Percentiles rank a stretch among this genome's conserved stretches.
phyloP scores from a whole-genome alignment of 2,888 invertebrate genomes.

The Melanostoma mellinum region DNA sequence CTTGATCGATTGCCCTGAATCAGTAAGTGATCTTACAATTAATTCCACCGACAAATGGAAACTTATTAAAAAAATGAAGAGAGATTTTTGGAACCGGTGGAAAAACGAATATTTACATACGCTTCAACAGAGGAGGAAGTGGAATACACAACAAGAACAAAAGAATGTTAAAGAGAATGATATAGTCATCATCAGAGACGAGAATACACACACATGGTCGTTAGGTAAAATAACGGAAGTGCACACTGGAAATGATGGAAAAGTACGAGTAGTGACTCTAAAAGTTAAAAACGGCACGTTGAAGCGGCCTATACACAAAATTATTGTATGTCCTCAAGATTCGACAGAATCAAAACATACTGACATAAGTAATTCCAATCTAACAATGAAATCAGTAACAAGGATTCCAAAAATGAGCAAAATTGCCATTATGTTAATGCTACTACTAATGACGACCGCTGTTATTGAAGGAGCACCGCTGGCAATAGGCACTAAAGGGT shows the following conservation, averaged over 20 bases:
- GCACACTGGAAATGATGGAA: neutral
- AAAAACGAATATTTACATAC: too few species aligned
- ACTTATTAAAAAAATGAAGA: neutral
- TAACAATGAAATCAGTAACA: too few species aligned
- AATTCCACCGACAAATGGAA: neutral
- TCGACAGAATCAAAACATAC: neutral
- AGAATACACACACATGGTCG: neutral
- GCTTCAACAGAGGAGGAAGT: too few species aligned
- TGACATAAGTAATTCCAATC: too few species aligned
- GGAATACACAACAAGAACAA: too few species aligned
- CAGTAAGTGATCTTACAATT: neutral
- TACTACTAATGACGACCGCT: conserved; percentile 1
- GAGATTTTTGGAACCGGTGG: too few species aligned
- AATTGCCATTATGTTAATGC: conserved; percentile 6
- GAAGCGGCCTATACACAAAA: too few species aligned
- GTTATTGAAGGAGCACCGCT: neutral
- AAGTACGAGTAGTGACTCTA: neutral
- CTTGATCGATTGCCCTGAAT: too few species aligned
- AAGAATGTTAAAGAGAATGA: neutral
- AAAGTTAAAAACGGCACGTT: neutral
- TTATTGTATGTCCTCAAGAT: conserved; percentile 3
- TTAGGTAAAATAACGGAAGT: neutral
- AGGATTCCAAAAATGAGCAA: neutral
- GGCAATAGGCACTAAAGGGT: conserved; percentile 12
- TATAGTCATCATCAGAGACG: neutral